Conservation (phyloP, 2,113 vertebrate species). For the Oceanodroma tethys region DNA sequence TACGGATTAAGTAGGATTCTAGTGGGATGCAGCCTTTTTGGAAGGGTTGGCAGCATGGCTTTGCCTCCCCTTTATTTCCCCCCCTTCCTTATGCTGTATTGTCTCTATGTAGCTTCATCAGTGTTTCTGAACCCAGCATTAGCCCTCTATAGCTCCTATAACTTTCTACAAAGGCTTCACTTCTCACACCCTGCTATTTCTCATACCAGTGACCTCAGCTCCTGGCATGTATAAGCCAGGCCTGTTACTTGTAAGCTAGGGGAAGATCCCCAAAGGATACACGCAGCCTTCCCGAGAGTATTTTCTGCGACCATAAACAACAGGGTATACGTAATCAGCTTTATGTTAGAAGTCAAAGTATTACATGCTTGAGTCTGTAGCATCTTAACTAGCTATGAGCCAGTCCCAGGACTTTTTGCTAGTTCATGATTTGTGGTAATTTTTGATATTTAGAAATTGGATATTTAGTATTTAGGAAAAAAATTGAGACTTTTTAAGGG, state of each 20-base stretch:
- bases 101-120: background rate
- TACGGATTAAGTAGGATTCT: background rate
- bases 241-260: background rate
- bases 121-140: fast-evolving
- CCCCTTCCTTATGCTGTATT: background rate
- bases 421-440: background rate
- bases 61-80: background rate
- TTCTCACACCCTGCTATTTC: background rate
- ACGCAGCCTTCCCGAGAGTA: background rate
- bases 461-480: background rate
- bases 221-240: background rate
- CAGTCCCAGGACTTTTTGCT: background rate
- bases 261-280: background rate
- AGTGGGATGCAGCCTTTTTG: background rate
- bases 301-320: background rate
- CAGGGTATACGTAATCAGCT: background rate
- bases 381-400: background rate
- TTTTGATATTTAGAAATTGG: background rate
- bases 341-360: background rate
- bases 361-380: background rate
- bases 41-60: fast-evolving
- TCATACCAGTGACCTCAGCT: background rate
- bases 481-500: fast-evolving
- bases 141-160: background rate
- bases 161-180: background rate